phyloP scores from a whole-genome alignment of 2,888 invertebrate genomes.

The Flabesymbios commensalis region DNA sequence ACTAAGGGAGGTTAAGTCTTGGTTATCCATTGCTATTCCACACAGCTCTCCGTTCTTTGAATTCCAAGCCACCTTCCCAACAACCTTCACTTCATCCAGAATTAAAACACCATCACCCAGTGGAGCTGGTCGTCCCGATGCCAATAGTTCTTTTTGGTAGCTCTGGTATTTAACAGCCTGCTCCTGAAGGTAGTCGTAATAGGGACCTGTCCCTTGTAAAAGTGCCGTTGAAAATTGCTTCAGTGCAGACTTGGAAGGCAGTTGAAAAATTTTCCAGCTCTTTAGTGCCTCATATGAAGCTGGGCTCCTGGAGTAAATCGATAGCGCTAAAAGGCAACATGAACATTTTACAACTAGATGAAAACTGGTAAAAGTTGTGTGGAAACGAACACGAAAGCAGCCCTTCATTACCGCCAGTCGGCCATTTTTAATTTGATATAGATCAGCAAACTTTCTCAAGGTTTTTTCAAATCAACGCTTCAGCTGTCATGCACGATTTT shows the following conservation, averaged over 20 bases:
- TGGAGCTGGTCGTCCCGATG: background rate
- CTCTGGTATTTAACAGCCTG: background rate
- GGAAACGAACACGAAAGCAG: too few species aligned
- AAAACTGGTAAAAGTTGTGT: too few species aligned
- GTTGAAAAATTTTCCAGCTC: too few species aligned
- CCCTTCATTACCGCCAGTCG: too few species aligned
- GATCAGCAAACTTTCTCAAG: too few species aligned
- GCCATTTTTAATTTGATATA: too few species aligned
- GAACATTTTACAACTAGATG: too few species aligned
- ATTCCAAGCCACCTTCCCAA: slow-evolving; percentile 1
- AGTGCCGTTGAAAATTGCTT: background rate
- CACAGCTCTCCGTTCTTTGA: background rate
- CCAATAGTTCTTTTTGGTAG: background rate
- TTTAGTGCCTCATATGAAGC: too few species aligned
- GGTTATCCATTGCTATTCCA: background rate
- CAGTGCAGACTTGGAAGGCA: background rate
- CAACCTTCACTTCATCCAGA: slow-evolving; percentile 1
- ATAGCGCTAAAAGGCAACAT: too few species aligned
- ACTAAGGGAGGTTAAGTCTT: background rate
- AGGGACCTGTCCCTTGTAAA: background rate
- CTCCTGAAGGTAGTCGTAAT: background rate
- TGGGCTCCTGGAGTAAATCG: too few species aligned
- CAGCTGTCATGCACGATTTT: too few species aligned
- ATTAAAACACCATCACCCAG: background rate
- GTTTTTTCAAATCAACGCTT: too few species aligned